phyloP scores from a whole-genome alignment of 1,140 invertebrate genomes.

The Listronotus bonariensis region DNA sequence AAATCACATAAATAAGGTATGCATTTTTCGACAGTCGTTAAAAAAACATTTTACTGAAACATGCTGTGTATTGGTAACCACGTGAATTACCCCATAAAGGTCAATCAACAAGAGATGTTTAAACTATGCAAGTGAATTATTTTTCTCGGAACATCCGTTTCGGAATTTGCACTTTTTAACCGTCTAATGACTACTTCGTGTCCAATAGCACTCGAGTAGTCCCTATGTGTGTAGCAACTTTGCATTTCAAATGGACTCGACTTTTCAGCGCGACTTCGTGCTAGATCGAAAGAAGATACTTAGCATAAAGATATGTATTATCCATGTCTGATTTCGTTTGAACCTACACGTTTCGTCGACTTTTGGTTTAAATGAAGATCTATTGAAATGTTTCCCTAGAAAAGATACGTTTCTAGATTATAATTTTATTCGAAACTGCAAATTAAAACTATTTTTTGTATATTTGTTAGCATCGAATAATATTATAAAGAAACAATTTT shows the following conservation, averaged over 20 bases:
- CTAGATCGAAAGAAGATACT: constrained; percentile 50
- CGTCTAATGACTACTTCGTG: constrained; percentile 24
- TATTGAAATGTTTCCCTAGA: constrained; percentile 38
- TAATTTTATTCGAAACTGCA: background rate
- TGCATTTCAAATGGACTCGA: constrained; percentile 52
- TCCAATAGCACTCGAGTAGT: constrained; percentile 16
- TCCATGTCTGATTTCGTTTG: constrained; percentile 43
- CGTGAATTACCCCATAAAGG: background rate
- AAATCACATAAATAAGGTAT: too few relatives aligned
- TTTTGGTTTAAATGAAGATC: constrained; percentile 46
- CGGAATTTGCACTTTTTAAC: constrained; percentile 25
- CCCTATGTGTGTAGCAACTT: constrained; percentile 43
- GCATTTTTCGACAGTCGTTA: too few relatives aligned
- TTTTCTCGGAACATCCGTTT: constrained; percentile 5
- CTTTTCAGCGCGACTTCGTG: constrained; percentile 51
- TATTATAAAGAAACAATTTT: too few relatives aligned
- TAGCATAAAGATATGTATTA: constrained; percentile 52
- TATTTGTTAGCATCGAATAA: too few relatives aligned
- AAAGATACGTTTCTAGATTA: constrained; percentile 7
- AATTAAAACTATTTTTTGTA: too few relatives aligned
- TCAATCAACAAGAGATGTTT: background rate
- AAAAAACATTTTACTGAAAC: too few relatives aligned
- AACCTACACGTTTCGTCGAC: constrained; percentile 39
- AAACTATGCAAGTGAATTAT: background rate
- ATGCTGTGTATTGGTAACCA: too few relatives aligned